phyloP scores from a whole-genome alignment of 1,140 invertebrate species.

The Drosophila funebris region DNA sequence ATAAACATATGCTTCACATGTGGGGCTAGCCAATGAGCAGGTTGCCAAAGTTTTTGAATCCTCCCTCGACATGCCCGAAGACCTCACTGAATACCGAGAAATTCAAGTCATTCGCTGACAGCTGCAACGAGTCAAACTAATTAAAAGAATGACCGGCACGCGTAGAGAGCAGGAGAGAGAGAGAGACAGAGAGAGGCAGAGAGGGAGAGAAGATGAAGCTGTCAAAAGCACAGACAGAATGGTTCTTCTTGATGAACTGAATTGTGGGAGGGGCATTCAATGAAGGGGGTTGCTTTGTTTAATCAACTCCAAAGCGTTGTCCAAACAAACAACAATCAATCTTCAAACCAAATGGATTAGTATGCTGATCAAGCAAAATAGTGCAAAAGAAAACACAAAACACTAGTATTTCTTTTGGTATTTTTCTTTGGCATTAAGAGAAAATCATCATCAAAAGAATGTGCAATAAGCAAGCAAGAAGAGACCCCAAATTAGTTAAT shows the following conservation, averaged over 20 bases:
- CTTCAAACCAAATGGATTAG: constrained; percentile 1
- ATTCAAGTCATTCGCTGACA: constrained; percentile 20
- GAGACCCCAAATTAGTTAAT: too few species aligned
- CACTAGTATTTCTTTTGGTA: background rate
- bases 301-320: constrained; percentile 29
- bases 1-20: constrained; percentile 33
- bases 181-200: background rate
- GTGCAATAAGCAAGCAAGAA: background rate
- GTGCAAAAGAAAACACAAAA: background rate
- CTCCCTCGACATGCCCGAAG: background rate
- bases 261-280: background rate
- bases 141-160: constrained; percentile 41
- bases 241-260: constrained; percentile 22
- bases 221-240: background rate
- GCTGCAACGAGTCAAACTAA: constrained; percentile 45
- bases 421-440: background rate
- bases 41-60: constrained; percentile 11
- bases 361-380: constrained; percentile 18
- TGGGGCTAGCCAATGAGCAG: constrained; percentile 16
- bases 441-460: background rate
- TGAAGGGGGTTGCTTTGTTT: constrained; percentile 9
- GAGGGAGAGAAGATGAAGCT: background rate
- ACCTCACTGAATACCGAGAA: constrained; percentile 14
- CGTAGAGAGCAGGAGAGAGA: background rate
- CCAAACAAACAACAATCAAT: constrained; percentile 40